Percentiles rank a stretch among this genome's conserved stretches.
Evolutionary conservation across 1,140 invertebrate species (phyloP).

Genomic region (Armadillidium nasatum): DNA sequence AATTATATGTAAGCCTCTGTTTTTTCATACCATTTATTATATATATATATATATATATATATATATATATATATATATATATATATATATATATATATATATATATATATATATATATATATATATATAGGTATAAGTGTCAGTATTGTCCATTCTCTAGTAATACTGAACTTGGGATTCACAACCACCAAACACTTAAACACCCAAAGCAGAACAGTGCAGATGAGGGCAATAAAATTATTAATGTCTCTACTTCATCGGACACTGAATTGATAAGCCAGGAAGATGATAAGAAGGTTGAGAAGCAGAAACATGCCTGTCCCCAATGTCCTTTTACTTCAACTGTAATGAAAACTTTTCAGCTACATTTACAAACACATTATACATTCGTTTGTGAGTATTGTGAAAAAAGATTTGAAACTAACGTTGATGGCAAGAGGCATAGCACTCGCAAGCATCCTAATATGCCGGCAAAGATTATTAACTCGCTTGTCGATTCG

Average conservation of each 20-base stretch:
- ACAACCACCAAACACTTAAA: constrained; percentile 26
- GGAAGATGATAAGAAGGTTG: not conserved
- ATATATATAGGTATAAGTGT: constrained; percentile 35
- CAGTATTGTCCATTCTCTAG: constrained; percentile 39
- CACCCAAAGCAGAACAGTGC: constrained; percentile 30
- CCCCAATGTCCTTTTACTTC: constrained; percentile 28
- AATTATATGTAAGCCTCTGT: too few relatives aligned
- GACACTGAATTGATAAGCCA: not conserved
- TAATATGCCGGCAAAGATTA: not conserved
- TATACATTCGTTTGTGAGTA: too few relatives aligned
- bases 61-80: too few relatives aligned
- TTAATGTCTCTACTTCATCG: constrained; percentile 10
- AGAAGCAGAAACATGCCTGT: constrained; percentile 20
- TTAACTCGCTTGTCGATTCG: not conserved
- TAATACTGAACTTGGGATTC: constrained; percentile 35
- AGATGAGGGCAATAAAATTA: constrained; percentile 26
- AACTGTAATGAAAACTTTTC: constrained; percentile 7
- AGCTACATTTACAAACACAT: constrained; percentile 24
- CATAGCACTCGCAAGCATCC: too few relatives aligned
- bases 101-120: too few relatives aligned
- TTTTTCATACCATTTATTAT: too few relatives aligned
- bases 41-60: too few relatives aligned
- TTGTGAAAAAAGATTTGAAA: too few relatives aligned
- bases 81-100: too few relatives aligned
- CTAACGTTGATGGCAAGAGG: too few relatives aligned